Evolutionary conservation across 23 tunicate species (phyloP).

Genomic region (Styela clava): DNA sequence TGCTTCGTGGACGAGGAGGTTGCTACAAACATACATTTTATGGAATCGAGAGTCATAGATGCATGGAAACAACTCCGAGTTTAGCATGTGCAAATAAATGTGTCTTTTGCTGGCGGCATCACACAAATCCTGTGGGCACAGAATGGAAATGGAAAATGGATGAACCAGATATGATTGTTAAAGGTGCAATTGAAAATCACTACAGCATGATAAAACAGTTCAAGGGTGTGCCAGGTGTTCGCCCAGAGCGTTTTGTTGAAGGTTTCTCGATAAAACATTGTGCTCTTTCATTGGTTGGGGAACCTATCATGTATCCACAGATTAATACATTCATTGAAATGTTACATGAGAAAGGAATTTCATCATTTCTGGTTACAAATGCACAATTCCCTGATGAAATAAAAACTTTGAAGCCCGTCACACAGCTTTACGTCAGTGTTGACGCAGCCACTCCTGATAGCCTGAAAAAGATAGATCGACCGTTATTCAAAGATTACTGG

Average conservation of each 20-base stretch:
- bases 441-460: conserved; percentile 97
- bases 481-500: conserved; percentile 95
- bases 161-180: conserved; percentile 62
- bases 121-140: conserved; percentile 98
- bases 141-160: conserved; percentile 98
- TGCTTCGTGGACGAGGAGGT: conserved; percentile 98
- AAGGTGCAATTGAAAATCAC: conserved; percentile 79
- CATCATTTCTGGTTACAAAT: conserved; percentile 92
- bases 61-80: conserved; percentile 98
- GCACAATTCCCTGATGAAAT: conserved; percentile 99
- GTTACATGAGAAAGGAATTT: conserved; percentile 87
- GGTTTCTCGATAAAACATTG: conserved; percentile 93
- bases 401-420: conserved; percentile 60
- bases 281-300: conserved; percentile 94
- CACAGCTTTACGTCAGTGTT: conserved; percentile 94
- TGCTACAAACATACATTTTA: conserved; percentile 98
- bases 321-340: conserved; percentile 65
- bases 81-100: conserved; percentile 99
- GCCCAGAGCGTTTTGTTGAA: conserved; percentile 87
- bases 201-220: conserved; percentile 93
- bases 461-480: conserved; percentile 90
- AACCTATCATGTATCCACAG: conserved; percentile 96
- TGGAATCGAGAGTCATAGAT: conserved; percentile 96
- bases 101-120: conserved; percentile 99
- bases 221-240: conserved; percentile 98